phyloP scores from a whole-genome alignment of 2,888 invertebrate species.

The Campaea margaritaria region DNA sequence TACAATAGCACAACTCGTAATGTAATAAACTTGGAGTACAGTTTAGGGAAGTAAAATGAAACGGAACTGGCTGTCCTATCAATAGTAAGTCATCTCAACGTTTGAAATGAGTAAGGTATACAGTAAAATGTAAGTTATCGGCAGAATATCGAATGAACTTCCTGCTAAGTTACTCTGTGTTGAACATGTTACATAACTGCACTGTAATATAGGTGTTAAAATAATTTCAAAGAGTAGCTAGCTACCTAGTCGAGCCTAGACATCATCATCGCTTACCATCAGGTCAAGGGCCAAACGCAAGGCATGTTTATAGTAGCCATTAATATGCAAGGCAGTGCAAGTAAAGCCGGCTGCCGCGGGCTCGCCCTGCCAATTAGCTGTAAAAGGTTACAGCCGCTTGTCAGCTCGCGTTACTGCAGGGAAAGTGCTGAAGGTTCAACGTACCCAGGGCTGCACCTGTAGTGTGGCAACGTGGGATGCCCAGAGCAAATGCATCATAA shows the following conservation, averaged over 20 bases:
- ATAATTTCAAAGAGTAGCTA: too few species aligned
- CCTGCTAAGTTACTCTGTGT: too few species aligned
- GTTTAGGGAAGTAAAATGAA: slow-evolving; percentile 18
- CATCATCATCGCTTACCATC: too few species aligned
- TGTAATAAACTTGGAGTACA: slow-evolving; percentile 17
- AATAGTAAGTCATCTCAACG: too few species aligned
- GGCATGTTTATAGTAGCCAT: background rate
- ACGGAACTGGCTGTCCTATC: slow-evolving; percentile 9
- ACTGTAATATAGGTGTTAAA: too few species aligned
- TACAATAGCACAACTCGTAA: slow-evolving; percentile 1
- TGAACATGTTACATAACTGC: too few species aligned
- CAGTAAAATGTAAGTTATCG: too few species aligned
- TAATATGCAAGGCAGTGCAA: slow-evolving; percentile 4
- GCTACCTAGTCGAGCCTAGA: too few species aligned
- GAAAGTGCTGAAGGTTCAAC: slow-evolving; percentile 45
- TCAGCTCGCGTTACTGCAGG: slow-evolving; percentile 34
- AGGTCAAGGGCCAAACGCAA: too few species aligned
- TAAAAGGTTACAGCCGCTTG: slow-evolving; percentile 57
- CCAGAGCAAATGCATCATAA: too few species aligned
- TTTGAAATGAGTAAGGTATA: too few species aligned
- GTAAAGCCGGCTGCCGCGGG: slow-evolving; percentile 10
- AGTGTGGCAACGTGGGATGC: background rate
- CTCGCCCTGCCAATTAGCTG: slow-evolving; percentile 49
- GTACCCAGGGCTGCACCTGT: slow-evolving; percentile 39
- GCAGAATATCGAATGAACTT: too few species aligned